Evolutionary conservation across 2,797 vertebrate genomes (phyloP).

Genomic region (Chelonia mydas): DNA sequence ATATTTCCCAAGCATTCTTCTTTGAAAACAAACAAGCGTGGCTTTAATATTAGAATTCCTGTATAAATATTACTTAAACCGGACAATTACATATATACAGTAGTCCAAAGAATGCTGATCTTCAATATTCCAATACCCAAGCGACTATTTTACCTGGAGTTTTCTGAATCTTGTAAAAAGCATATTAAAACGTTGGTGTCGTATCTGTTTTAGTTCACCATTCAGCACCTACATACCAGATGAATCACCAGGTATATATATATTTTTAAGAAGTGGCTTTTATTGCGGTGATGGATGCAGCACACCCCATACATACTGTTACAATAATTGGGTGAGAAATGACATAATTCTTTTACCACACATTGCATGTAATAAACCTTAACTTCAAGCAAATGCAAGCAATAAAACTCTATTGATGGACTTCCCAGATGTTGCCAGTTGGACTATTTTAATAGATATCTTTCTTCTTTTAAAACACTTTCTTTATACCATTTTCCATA

Average conservation of each 20-base stretch:
- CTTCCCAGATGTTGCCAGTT: constrained; percentile 85
- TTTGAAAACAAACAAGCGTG: background rate
- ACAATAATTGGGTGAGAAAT: constrained; percentile 61
- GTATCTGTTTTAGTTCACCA: constrained; percentile 21
- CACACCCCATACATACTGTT: constrained; percentile 16
- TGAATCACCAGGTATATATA: background rate
- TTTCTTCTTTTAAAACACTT: constrained; percentile 44
- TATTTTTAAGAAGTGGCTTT: background rate
- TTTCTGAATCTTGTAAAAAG: background rate
- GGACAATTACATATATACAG: background rate
- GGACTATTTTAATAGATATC: constrained; percentile 67
- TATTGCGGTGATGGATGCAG: constrained; percentile 14
- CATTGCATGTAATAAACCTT: constrained; percentile 65
- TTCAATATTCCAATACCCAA: fast-evolving
- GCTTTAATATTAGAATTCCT: background rate
- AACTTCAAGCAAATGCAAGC: constrained; percentile 80
- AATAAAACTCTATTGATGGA: constrained; percentile 79
- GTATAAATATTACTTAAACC: background rate
- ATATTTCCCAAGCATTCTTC: background rate
- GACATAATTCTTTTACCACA: constrained; percentile 70
- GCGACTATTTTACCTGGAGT: background rate
- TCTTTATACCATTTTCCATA: constrained; percentile 41
- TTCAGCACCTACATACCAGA: background rate
- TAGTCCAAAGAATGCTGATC: background rate
- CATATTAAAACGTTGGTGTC: background rate